Evolutionary conservation across 1,140 invertebrate species (phyloP), one percentile per base, ranked within the genome.

Genomic region (Orchesella cincta): DNA sequence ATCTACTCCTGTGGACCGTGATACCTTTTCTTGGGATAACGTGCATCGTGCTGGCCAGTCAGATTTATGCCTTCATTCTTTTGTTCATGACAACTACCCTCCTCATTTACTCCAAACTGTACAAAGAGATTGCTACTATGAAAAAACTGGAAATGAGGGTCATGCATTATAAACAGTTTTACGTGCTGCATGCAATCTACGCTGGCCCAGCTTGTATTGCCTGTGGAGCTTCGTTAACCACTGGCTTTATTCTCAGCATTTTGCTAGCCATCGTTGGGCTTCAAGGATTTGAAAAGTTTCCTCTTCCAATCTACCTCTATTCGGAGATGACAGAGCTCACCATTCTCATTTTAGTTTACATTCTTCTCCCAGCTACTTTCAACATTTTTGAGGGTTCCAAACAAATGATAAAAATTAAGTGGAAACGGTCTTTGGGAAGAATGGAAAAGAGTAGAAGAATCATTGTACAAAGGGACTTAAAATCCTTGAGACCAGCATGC

Each of bases 11-110:
- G 8, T 57, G 26, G 12, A 57, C 54, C 12, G 26, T 57, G 12
- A 16, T 57, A 3, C n/a, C 26, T 5, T 57, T 26, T 5, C 3
- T 57, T 23, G 14, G 26, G 26, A 57, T 57, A 5, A 26, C 26
- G 54, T 18, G 12, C 14, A 8, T 57, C 23, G 26, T 57, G 3
- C 3, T 57, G 3, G 54, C 54, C 54, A 57, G 54, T 26, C 54
- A 57, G 54, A 57, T 23, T n/a, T 57, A 57, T 23, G 54, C 54
- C 3, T 57, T 57, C 54, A 57, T 23, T 26, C 54, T 57, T 23
- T 23, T 57, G 3, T 57, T 57, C 54, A 57, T 57, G 54, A 57
- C 54, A 23, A 57, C 54, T 3, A 57, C 54, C 23, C 54, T 57
- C n/a, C 5, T 23, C 12, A n/a, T 57, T 57, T 57, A 57, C 54